Evolutionary conservation across 2,797 vertebrate genomes (phyloP), one percentile per base, ranked within the genome.

Genomic region (Enteromius mattozi): DNA sequence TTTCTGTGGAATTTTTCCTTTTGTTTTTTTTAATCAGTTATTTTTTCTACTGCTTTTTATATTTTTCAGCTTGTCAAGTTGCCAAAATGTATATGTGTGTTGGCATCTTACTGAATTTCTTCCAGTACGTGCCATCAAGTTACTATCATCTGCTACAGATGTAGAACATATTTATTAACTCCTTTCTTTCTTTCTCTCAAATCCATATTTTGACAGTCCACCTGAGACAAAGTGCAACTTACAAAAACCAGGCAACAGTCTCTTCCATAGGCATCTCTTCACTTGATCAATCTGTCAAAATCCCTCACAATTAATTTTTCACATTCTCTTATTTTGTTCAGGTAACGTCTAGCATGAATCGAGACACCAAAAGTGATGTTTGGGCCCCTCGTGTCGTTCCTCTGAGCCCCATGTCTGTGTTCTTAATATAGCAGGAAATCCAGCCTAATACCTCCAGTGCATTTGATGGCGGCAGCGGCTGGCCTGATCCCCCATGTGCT

Each of bases 131-230:
- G 21, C 56, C 69, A 63, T 27, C 56, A 21, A 19, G 63, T 83
- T 78, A 77, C 35, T 61, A n/a, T 37, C 35, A 72, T 80, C 65
- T 19, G 51, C 40, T 40, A 72, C 56, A 45, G 65, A 69, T 37
- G 51, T 69, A 61, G 37, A 27, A 27, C 69, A 37, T 61, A 33
- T 49, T 56, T 83, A 63, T 84, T 49, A 17, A 1, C 54, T 59
- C 6, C 69, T 84, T 49, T 78, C 47, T 59, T 70, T 87, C 66
- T 81, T 75, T 83, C 70, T 84, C 61, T 80, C 35, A 84, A 85
- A 70, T 85, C 75, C 27, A 72, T 70, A 40, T 49, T 86, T 87
- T 89, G 61, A 76, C 59, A 88, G 87, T 89, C 81, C 83, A 86
- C 35, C 35, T 65, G 37, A 37, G 47, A 85, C 71, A 86, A 87